A percentile compares a stretch with the other conserved stretches of the same genome.
Evolutionary conservation across 2,797 vertebrate species (phyloP).

Genomic region (Fistularia commersonii): DNA sequence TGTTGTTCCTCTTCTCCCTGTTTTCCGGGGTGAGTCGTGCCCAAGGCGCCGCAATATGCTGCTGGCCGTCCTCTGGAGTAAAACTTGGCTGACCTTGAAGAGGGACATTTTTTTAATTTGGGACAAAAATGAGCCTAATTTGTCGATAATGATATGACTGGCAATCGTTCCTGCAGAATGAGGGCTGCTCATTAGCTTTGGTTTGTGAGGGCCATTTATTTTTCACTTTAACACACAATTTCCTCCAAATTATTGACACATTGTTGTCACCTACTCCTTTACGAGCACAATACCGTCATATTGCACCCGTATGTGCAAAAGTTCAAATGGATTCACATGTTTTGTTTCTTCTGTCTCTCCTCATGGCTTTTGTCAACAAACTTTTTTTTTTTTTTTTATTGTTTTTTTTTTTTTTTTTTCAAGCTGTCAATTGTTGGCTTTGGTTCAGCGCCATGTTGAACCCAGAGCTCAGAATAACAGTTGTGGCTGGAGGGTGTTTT

Average conservation of each 20-base stretch:
- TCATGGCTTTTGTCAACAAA: no score
- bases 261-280: conserved; percentile 12
- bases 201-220: conserved; percentile 13
- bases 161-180: conserved; percentile 27
- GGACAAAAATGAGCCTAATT: conserved; percentile 46
- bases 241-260: conserved; percentile 11
- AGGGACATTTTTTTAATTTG: conserved; percentile 49
- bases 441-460: conserved; percentile 2
- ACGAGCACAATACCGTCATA: background rate
- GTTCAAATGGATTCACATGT: conserved; percentile 2
- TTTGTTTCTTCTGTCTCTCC: conserved; percentile 7
- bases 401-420: no score
- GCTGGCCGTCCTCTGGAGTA: conserved; percentile 37
- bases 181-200: conserved; percentile 28
- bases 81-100: conserved; percentile 62
- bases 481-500: conserved; percentile 47
- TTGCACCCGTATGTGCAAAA: conserved; percentile 1
- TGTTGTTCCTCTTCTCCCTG: conserved; percentile 27
- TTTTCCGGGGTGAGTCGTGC: conserved; percentile 36
- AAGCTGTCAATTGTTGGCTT: conserved; percentile 3
- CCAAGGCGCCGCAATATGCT: conserved; percentile 48
- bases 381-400: no score
- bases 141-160: conserved; percentile 48
- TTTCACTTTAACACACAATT: background rate
- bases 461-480: conserved; percentile 32